Conservation (phyloP, 2,113 vertebrate genomes). For the Melanotaenia duboulayi region DNA sequence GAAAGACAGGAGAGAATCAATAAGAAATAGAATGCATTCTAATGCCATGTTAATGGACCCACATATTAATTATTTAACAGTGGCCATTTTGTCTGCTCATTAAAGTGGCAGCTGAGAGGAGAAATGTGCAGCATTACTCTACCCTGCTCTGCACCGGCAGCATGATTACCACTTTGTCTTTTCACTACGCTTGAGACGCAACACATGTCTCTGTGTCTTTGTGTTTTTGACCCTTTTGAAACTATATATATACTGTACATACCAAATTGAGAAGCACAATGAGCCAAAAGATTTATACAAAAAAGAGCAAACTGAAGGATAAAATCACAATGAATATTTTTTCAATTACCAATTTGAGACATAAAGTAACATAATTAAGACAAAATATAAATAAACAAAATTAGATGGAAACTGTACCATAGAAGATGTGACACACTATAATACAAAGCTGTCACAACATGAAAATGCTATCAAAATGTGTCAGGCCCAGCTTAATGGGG, state of each 20-base stretch:
- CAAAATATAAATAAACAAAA: too few species aligned
- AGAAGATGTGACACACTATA: too few species aligned
- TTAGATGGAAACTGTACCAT: too few species aligned
- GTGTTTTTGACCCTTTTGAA: slow-evolving; percentile 28
- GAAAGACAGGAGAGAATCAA: slow-evolving; percentile 75
- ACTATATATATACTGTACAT: too few species aligned
- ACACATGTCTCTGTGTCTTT: slow-evolving; percentile 8
- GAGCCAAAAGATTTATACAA: too few species aligned
- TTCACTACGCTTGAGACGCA: slow-evolving; percentile 25
- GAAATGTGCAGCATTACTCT: slow-evolving; percentile 78
- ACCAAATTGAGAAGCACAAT: too few species aligned
- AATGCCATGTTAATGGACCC: slow-evolving; percentile 87
- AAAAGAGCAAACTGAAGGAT: too few species aligned
- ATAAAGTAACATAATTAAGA: too few species aligned
- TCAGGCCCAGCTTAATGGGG: too few species aligned
- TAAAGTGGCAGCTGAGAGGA: slow-evolving; percentile 83
- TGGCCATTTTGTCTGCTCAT: slow-evolving; percentile 86
- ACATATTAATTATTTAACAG: slow-evolving; percentile 86
- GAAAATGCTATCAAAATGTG: neutral
- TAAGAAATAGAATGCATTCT: slow-evolving; percentile 85
- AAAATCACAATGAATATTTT: too few species aligned
- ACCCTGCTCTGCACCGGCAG: slow-evolving; percentile 68
- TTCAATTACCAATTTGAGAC: too few species aligned
- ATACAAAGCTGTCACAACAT: too few species aligned
- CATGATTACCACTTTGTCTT: slow-evolving; percentile 67